Evolutionary conservation across 2,888 invertebrate species (phyloP).

Genomic region (Drosophila kambysellisi): DNA sequence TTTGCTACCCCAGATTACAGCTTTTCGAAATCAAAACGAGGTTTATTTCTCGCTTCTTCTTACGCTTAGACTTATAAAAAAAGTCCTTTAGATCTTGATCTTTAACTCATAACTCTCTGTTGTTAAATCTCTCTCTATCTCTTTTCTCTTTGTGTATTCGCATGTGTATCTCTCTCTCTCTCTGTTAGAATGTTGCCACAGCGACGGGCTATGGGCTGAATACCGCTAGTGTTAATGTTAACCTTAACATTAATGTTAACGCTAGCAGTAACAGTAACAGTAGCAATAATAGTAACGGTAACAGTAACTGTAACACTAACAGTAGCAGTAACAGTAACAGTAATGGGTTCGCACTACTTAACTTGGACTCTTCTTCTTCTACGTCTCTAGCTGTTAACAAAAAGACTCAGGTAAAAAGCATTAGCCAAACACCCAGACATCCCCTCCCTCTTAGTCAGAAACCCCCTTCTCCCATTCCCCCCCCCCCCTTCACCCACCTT

Average conservation of each 20-base stretch:
- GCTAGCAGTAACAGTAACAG: constrained; percentile 14
- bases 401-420: constrained; percentile 85
- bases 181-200: constrained; percentile 83
- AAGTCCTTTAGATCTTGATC: not conserved
- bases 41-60: not conserved
- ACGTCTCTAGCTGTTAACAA: constrained; percentile 83
- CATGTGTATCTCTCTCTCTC: constrained; percentile 31
- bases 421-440: constrained; percentile 6
- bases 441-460: not conserved
- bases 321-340: constrained; percentile 20
- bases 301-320: constrained; percentile 16
- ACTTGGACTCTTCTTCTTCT: constrained; percentile 83
- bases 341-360: constrained; percentile 82
- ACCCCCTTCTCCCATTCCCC: not conserved
- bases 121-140: constrained; percentile 25
- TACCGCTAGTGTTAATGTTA: constrained; percentile 70
- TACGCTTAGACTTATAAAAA: not conserved
- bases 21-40: not conserved
- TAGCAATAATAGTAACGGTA: constrained; percentile 56
- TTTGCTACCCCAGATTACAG: not conserved
- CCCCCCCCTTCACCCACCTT: not conserved
- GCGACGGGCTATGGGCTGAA: constrained; percentile 83
- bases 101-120: not conserved
- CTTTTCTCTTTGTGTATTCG: constrained; percentile 34
- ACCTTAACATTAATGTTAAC: constrained; percentile 67